Percentiles rank a stretch among this genome's conserved stretches.
These are phyloP conservation scores for Seriola quinqueradiata DNA, from an alignment of 2,113 vertebrate species.

Conservation along the genomic window DNA sequence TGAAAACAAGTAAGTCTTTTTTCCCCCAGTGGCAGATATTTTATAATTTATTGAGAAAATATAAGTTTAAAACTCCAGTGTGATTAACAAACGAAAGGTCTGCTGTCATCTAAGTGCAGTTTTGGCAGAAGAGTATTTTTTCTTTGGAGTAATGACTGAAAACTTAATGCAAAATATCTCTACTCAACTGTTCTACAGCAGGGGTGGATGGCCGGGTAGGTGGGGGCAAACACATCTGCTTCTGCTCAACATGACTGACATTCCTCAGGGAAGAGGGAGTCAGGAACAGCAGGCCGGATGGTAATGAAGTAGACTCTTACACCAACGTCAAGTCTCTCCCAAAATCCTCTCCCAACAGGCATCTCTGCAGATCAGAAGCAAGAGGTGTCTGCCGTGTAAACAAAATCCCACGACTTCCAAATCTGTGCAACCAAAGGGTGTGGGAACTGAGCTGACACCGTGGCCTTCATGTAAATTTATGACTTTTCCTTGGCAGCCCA, in stretches of 20 bases:
- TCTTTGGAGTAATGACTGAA: neutral
- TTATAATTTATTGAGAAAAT: too few species aligned
- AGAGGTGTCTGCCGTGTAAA: conserved; percentile 38
- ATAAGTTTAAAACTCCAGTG: neutral
- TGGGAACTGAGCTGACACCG: conserved; percentile 2
- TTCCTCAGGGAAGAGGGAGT: conserved; percentile 48
- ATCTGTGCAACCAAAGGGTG: conserved; percentile 29
- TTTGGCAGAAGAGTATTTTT: neutral
- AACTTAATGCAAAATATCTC: neutral
- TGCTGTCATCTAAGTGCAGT: too few species aligned
- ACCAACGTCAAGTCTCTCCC: neutral
- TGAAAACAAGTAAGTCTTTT: too few species aligned
- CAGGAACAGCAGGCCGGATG: neutral
- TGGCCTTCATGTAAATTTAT: conserved; percentile 10
- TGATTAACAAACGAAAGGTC: too few species aligned
- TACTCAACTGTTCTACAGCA: neutral
- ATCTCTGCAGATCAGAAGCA: conserved; percentile 22
- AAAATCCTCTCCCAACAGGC: neutral
- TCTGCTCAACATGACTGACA: conserved; percentile 57
- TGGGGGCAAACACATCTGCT: conserved; percentile 60
- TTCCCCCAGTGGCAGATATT: too few species aligned
- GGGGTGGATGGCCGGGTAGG: conserved; percentile 1
- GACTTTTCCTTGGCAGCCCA: conserved; percentile 18
- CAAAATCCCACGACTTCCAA: conserved; percentile 19
- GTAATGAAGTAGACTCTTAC: conserved; percentile 10